A percentile compares a stretch with the other conserved stretches of the same genome.
Conservation (phyloP, 2,797 vertebrate species). For the Anableps anableps region DNA sequence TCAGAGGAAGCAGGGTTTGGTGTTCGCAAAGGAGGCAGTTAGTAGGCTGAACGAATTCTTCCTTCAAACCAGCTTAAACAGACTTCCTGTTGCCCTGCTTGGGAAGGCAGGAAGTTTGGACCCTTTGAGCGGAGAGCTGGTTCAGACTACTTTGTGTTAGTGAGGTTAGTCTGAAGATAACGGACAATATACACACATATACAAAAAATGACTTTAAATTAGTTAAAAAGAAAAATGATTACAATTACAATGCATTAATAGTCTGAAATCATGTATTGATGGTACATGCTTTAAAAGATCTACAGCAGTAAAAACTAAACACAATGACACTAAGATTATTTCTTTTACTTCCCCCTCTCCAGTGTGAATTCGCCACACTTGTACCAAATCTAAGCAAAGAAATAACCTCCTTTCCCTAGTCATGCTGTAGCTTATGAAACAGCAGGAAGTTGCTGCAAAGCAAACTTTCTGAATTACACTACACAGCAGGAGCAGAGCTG, state of each 20-base stretch:
- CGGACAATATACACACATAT: too few species aligned
- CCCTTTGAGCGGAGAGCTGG: too few species aligned
- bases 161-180: too few species aligned
- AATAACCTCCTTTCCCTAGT: conserved; percentile 1
- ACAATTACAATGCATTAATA: not conserved
- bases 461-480: conserved; percentile 23
- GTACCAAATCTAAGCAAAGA: conserved; percentile 17
- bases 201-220: too few species aligned
- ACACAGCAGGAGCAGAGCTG: conserved; percentile 21
- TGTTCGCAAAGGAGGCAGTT: too few species aligned
- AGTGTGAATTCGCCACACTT: not conserved
- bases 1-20: too few species aligned
- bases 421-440: conserved; percentile 15
- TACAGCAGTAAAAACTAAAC: not conserved
- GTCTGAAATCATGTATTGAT: not conserved
- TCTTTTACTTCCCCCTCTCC: not conserved
- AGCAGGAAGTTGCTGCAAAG: conserved; percentile 18
- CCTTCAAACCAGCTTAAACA: too few species aligned
- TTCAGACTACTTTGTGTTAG: too few species aligned
- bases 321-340: not conserved
- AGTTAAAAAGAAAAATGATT: not conserved
- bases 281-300: not conserved
- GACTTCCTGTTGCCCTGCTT: too few species aligned
- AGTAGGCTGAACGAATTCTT: too few species aligned
- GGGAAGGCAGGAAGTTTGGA: too few species aligned